These are phyloP conservation scores for Rhamnusium bicolor DNA, from an alignment of 2,888 invertebrate species.

Conservation along the genomic window DNA sequence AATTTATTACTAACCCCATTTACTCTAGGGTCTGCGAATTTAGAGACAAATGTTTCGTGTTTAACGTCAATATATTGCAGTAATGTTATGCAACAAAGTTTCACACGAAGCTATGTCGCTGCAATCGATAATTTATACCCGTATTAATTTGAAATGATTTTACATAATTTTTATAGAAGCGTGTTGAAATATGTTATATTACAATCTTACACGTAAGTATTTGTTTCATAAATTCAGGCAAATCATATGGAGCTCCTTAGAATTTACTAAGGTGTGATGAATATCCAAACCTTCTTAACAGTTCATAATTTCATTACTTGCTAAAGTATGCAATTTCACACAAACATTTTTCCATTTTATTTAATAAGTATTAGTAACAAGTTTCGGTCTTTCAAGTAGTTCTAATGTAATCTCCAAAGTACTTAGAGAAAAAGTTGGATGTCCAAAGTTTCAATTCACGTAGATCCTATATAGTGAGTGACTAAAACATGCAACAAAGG, in stretches of 20 bases:
- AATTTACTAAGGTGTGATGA: neutral
- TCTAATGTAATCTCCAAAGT: too few relatives aligned
- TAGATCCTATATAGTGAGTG: too few relatives aligned
- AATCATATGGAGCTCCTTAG: neutral
- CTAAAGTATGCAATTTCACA: too few relatives aligned
- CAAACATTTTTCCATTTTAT: too few relatives aligned
- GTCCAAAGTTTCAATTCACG: too few relatives aligned
- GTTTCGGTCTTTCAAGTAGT: too few relatives aligned
- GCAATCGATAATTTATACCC: slow-evolving; percentile 26
- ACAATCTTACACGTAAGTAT: neutral
- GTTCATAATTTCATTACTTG: too few relatives aligned
- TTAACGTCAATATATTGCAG: slow-evolving; percentile 24
- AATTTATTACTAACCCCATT: neutral
- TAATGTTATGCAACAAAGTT: slow-evolving; percentile 25
- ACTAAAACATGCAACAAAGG: too few relatives aligned
- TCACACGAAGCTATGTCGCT: slow-evolving; percentile 27
- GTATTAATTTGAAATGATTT: slow-evolving; percentile 34
- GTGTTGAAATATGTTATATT: slow-evolving; percentile 9
- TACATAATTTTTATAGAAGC: slow-evolving; percentile 23
- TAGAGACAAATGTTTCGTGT: slow-evolving; percentile 13
- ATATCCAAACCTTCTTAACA: neutral
- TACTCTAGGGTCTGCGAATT: neutral
- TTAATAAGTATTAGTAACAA: too few relatives aligned
- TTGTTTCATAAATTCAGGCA: neutral
- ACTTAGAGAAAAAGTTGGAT: too few relatives aligned